Evolutionary conservation across 2,888 invertebrate genomes (phyloP), one percentile per base, ranked within the genome.

Genomic region (Cheilosia vulpina): DNA sequence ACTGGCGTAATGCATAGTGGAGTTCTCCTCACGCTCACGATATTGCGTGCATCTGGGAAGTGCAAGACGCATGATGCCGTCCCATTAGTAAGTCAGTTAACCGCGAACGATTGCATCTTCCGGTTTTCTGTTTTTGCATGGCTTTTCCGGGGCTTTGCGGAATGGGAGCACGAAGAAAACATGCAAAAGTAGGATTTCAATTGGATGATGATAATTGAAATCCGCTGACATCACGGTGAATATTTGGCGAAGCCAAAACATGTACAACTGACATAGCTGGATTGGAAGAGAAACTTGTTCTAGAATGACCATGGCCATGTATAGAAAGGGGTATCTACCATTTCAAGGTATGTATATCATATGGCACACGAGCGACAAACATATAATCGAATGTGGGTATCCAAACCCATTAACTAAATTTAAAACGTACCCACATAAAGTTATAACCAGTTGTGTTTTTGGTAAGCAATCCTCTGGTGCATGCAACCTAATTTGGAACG

Each of bases 1-100:
- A 15, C 38, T 31, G 43, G 24, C 15, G 24, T 52, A 52, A 13
- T 47, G 45, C 38, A 38, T 13, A 38, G 38, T 4, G 38, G 38
- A 38, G 38, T 73, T 65, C 47, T 66, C 21, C n/a, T 52, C 11
- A 21, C 27, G 13, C n/a, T 52, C 11, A 21, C 19, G 13, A 58
- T 45, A 19, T 17, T 75, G 52, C 69, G 24, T 75, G 52, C 60
- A 60, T 73, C 85, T 85, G 76, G 81, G 81, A 85, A 85, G 76
- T 76, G 66, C 63, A 81, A 81, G 72, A 85, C 57, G 85, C 81
- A 77, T 72, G 60, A 80, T 75, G 45, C 52, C 69, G 52, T 45
- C 73, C 52, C 78, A 83, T 75, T 84, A 75, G 75, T 80, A 76
- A 83, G 83, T 63, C 83, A 83, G 83, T 79, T 84, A 84, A 84